Base-by-base conservation (phyloP, 1,140 invertebrate species). In the Drosophila micromelanica region DNA sequence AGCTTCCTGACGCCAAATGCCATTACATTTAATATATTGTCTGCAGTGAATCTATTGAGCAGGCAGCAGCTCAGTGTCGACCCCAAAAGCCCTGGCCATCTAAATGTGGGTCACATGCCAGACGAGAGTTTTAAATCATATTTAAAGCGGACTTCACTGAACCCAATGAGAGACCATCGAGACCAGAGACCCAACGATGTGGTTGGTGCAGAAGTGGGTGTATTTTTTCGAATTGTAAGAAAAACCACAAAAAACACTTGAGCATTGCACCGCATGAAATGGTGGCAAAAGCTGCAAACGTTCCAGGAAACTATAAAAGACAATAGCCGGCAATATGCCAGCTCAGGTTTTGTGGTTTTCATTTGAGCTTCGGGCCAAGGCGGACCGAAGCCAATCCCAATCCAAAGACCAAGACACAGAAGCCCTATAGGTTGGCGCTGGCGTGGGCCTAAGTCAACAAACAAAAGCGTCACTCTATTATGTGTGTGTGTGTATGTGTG, bases 241-340 rank as follows among this genome's bases (percentile, higher is more conserved):
- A 72, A 72, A 76, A 63, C 75, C 75, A 72, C 73, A 77, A 60
- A 87, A 87, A 89, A 68, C 48, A 89, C 75, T 87, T 65, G 77
- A 78, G 63, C 55, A 84, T 73, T 80, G 80, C 76, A 84, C 59
- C 80, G 71, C 76, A 59, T 43, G 51, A 70, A 63, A 49, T 60
- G 79, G 64, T 75, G 81, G 75, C 73, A 63, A 37, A 51, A 74
- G 64, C 72, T 12, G 38, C 49, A 52, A 52, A 52, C 27, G 82
- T 86, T 87, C 84, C 84, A 82, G 82, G 82, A 87, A 87, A 89
- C 82, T 87, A 87, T 87, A 87, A 87, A 87, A 87, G 82, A 87
- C 82, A 87, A 87, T 87, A 87, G 82, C 30, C 65, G 84, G 84
- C 82, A 89, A 87, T 89, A 89, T 89, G 82, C 78, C 82, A 89